Evolutionary conservation across 2,888 invertebrate genomes (phyloP), one percentile per base, ranked within the genome.

Genomic region (Pachliopta kotzebuea): DNA sequence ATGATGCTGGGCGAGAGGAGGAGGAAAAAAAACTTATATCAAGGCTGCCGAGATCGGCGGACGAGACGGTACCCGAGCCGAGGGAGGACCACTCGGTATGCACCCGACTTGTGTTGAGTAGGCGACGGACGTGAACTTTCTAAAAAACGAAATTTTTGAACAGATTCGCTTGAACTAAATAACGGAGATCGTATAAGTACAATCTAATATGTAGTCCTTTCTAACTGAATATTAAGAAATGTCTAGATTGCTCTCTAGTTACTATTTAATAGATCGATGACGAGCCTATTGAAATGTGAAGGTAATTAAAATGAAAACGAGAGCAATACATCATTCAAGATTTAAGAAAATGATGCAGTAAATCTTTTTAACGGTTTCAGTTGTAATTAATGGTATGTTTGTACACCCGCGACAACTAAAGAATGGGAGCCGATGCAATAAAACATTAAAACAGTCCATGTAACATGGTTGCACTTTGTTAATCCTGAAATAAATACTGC

Each of bases 351-450:
- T 55, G 56, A 54, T 78, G 69, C 80, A 78, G 86, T 88, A 86
- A 88, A 88, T 88, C 86, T 85, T 78, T 78, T 83, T 83, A 87
- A 88, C 83, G 86, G 83, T 86, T 85, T 83, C 76, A 78, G 77
- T 67, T 71, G 85, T 86, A 88, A 88, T 89, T 86, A 88, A 89
- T 85, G 84, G 82, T 77, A 68, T 80, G 84, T 83, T 83, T 82
- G 82, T 81, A 83, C 80, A 84, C 81, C 80, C 78, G 82, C 82
- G 76, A 74, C 77, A 78, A 73, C 83, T 83, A 78, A 86, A 84
- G 85, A 83, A 88, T 84, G 85, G 84, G 81, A 78, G 76, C 74
- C 76, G 76, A 77, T 75, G 85, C 80, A 81, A 85, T 88, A 86
- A 88, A 88, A 85, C 80, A 85, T 84, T 84, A 81, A 86, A 85